These are phyloP conservation scores for Motacilla alba DNA, from an alignment of 2,113 vertebrate species.

Conservation along the genomic window DNA sequence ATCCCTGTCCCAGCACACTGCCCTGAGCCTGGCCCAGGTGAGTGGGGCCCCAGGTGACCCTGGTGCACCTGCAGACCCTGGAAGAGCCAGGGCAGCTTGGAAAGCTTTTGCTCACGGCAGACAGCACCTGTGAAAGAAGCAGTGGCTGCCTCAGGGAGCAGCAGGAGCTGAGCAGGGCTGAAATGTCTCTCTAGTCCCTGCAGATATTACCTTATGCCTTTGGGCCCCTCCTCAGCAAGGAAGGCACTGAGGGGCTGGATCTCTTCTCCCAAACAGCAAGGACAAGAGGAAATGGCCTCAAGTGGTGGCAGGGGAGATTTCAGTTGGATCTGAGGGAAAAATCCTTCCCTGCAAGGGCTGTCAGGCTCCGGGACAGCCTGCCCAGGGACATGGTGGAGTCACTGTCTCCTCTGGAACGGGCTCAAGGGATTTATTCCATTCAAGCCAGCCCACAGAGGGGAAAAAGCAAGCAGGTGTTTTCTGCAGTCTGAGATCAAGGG, in stretches of 20 bases:
- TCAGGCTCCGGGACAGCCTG: background rate
- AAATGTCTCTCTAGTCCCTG: background rate
- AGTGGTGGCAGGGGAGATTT: background rate
- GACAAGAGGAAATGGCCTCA: background rate
- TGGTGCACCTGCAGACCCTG: background rate
- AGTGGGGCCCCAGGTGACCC: background rate
- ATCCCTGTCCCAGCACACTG: conserved; percentile 72
- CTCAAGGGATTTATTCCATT: background rate
- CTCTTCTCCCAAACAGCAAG: background rate
- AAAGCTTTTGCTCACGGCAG: background rate
- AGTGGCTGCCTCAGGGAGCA: background rate
- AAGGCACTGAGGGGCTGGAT: accelerated
- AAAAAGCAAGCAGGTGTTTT: background rate
- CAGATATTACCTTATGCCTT: background rate
- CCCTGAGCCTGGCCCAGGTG: conserved; percentile 86
- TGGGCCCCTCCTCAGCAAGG: accelerated
- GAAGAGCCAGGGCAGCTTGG: accelerated
- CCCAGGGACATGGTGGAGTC: background rate
- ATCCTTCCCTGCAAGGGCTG: background rate
- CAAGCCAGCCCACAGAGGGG: background rate
- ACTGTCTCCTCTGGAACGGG: background rate
- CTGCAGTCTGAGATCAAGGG: background rate
- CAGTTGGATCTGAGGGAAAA: background rate
- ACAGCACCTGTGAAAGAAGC: background rate
- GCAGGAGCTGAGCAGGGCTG: background rate